Conservation (phyloP, 2,113 vertebrate species). For the Hippocampus mohnikei region DNA sequence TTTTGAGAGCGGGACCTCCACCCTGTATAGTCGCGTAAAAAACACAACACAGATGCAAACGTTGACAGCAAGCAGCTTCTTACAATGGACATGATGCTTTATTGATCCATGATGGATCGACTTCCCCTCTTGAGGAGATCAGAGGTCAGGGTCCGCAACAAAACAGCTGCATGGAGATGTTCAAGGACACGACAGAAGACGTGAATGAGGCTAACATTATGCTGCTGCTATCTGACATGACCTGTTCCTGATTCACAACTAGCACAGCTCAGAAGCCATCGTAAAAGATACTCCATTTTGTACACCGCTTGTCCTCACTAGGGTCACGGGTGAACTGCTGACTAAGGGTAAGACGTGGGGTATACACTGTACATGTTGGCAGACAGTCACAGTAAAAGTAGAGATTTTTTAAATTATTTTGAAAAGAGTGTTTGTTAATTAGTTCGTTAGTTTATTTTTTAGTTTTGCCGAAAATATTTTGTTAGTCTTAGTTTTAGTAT, state of each 20-base stretch:
- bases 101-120: slow-evolving; percentile 24
- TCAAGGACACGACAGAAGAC: slow-evolving; percentile 22
- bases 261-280: neutral
- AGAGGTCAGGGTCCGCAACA: slow-evolving; percentile 25
- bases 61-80: slow-evolving; percentile 9
- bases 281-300: neutral
- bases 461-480: too few species aligned
- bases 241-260: slow-evolving; percentile 17
- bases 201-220: neutral
- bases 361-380: too few species aligned
- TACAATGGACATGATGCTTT: slow-evolving; percentile 17
- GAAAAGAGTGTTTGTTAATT: too few species aligned
- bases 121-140: slow-evolving; percentile 16
- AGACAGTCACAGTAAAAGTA: too few species aligned
- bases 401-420: too few species aligned
- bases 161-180: slow-evolving; percentile 10
- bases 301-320: too few species aligned
- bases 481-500: too few species aligned
- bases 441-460: too few species aligned
- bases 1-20: neutral
- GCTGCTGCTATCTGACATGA: neutral
- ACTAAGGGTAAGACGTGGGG: too few species aligned
- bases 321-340: too few species aligned
- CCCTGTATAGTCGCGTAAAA: neutral
- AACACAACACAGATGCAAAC: slow-evolving; percentile 6